Conservation (phyloP, 64 coral and sea anemone species). For the Cladopsammia gracilis region DNA sequence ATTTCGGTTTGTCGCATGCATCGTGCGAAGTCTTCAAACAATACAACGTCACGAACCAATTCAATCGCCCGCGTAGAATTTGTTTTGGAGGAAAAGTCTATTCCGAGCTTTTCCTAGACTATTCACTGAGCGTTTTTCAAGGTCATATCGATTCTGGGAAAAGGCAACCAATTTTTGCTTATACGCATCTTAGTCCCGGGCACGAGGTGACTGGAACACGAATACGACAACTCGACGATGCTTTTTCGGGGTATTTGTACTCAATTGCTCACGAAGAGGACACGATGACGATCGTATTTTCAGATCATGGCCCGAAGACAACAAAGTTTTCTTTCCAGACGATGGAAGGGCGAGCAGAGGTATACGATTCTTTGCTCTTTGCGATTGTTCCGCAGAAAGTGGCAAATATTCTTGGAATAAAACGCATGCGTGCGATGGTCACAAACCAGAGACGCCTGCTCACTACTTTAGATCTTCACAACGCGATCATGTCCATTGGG, state of each 20-base stretch:
- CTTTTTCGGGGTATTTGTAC: constrained; percentile 75
- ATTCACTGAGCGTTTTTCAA: constrained; percentile 69
- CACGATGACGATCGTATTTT: constrained; percentile 87
- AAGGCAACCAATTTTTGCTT: constrained; percentile 83
- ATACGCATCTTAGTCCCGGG: constrained; percentile 85
- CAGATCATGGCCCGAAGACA: constrained; percentile 95
- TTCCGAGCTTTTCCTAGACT: constrained; percentile 82
- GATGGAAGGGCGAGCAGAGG: constrained; percentile 87
- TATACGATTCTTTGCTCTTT: constrained; percentile 89
- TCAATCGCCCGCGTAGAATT: constrained; percentile 81
- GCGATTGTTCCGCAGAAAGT: constrained; percentile 82
- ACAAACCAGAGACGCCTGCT: constrained; percentile 85
- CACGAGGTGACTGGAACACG: constrained; percentile 91
- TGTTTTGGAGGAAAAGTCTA: constrained; percentile 84
- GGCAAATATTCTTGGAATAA: constrained; percentile 67
- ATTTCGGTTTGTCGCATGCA: constrained; percentile 85
- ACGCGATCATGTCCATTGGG: constrained; percentile 76
- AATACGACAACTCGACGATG: constrained; percentile 84
- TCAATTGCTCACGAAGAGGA: constrained; percentile 74
- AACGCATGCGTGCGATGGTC: constrained; percentile 64
- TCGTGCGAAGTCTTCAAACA: constrained; percentile 83
- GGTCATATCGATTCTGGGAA: constrained; percentile 56
- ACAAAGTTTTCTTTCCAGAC: constrained; percentile 85
- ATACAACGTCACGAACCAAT: constrained; percentile 93
- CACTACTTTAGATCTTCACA: constrained; percentile 78